Base-by-base conservation (phyloP, 1,140 invertebrate genomes). In the Eupeodes corollae region DNA sequence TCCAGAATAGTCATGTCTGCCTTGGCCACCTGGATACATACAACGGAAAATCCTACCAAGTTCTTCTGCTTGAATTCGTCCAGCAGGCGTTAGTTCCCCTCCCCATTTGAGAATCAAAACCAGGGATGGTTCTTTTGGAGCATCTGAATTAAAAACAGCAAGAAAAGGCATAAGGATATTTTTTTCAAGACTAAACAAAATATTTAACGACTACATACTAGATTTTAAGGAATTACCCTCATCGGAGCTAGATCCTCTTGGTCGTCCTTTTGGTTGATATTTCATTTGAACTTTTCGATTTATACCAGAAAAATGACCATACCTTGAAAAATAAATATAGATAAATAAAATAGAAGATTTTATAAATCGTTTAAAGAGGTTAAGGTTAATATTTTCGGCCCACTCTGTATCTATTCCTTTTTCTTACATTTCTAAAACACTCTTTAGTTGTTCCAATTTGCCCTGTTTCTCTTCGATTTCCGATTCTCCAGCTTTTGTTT, bases 251-350 rank as follows among this genome's bases (percentile, higher is more conserved):
- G 91, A 94, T 52, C 86, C 84, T 58, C 91, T 79, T 12, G 92
- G 91, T 49, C 91, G 78, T 2, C 93, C 93, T 59, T 90, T 83
- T 5, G 95, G 96, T 70, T 98, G 92, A 72, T 99, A 99, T 71
- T 99, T 99, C 77, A 99, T 85, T 76, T 99, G 97, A 34, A 99
- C 93, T 75, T 99, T 99, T 41, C 97, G 82, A 78, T 99, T 99
- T 52, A 99, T 99, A 14, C 97, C 97, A 35, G 94, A 98, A 73
- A 99, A 99, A 73, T 99, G 94, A 0, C 97, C 96, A 73, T 99
- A 97, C 91, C 91, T n/a, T 94, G 51, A 32, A 54, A 64, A 44
- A 35, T 39, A 5, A 15, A 35, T 38, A 32, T 8, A 6, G 30
- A n/a, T 16, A 14, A 3, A 5, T 38, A 45, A 14, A 30, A 41